Evolutionary conservation across 2,888 invertebrate genomes (phyloP).

Genomic region (Microdon myrmicae): DNA sequence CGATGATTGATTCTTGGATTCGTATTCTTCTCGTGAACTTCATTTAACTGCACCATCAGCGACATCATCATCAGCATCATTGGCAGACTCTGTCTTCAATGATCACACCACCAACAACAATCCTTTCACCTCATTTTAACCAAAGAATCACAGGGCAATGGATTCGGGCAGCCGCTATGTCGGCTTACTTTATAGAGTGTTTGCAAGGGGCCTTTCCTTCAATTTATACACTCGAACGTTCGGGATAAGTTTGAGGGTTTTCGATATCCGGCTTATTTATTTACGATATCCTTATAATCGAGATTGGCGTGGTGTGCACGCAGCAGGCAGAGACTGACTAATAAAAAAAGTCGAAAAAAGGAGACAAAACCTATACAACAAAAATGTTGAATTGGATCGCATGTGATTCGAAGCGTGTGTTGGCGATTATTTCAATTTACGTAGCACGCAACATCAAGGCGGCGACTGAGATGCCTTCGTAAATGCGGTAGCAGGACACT

Average conservation of each 20-base stretch:
- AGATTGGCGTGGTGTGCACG: constrained; percentile 16
- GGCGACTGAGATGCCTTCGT: constrained; percentile 14
- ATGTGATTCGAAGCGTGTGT: constrained; percentile 26
- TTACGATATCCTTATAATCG: constrained; percentile 39
- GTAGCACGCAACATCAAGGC: constrained; percentile 39
- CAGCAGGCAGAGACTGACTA: constrained; percentile 35
- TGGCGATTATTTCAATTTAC: constrained; percentile 42
- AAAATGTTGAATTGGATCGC: constrained; percentile 11
- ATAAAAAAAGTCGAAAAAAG: constrained; percentile 2
- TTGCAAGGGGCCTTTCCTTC: constrained; percentile 50
- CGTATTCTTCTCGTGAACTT: constrained; percentile 11
- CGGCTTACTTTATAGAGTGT: constrained; percentile 54
- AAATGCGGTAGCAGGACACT: constrained; percentile 28
- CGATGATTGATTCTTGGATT: constrained; percentile 44
- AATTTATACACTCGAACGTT: constrained; percentile 54
- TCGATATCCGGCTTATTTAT: constrained; percentile 42
- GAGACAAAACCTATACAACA: too few relatives aligned
- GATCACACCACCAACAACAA: too few relatives aligned
- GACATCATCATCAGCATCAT: too few relatives aligned
- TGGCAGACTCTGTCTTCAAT: too few relatives aligned
- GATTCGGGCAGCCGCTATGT: too few relatives aligned
- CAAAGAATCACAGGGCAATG: too few relatives aligned
- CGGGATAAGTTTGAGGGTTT: too few relatives aligned
- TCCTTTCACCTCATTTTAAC: too few relatives aligned
- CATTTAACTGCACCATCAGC: too few relatives aligned